phyloP scores from a whole-genome alignment of 1,140 invertebrate genomes.

The Drosophila pseudoobscura region DNA sequence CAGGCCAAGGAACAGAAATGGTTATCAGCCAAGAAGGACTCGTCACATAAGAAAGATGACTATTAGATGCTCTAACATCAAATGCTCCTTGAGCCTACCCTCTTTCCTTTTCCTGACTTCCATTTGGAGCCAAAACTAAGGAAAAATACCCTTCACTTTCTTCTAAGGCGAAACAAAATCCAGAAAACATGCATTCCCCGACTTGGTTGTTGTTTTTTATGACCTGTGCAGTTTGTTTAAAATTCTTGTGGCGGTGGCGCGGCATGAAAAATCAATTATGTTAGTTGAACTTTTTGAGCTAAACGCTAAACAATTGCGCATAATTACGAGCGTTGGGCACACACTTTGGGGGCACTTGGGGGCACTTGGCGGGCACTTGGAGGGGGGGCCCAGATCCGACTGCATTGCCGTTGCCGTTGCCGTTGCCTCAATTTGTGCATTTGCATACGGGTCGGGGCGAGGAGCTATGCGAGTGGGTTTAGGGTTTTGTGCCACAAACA shows the following conservation, averaged over 20 bases:
- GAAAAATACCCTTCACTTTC: slow-evolving; percentile 2
- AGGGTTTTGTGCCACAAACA: slow-evolving; percentile 34
- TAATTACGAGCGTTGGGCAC: slow-evolving; percentile 60
- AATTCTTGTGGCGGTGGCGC: slow-evolving; percentile 45
- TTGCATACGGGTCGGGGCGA: slow-evolving; percentile 50
- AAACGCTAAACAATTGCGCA: slow-evolving; percentile 80
- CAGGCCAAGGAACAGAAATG: too few relatives aligned
- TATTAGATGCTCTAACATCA: too few relatives aligned
- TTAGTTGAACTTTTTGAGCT: slow-evolving; percentile 64
- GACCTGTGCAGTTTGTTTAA: slow-evolving; percentile 46
- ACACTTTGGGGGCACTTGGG: not conserved
- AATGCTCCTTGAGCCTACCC: too few relatives aligned
- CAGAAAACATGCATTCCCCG: slow-evolving; percentile 28
- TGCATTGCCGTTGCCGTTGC: slow-evolving; percentile 63
- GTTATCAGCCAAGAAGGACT: too few relatives aligned
- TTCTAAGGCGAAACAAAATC: slow-evolving; percentile 17
- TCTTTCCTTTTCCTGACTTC: too few relatives aligned
- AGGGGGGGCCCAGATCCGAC: slow-evolving; percentile 9
- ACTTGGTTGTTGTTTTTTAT: slow-evolving; percentile 20
- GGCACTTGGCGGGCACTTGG: too few relatives aligned
- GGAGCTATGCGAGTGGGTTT: not conserved
- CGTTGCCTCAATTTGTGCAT: slow-evolving; percentile 66
- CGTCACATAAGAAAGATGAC: too few relatives aligned
- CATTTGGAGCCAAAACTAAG: too few relatives aligned
- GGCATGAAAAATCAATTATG: slow-evolving; percentile 77